Evolutionary conservation across 2,113 vertebrate genomes (phyloP).

Genomic region (Oceanites oceanicus): DNA sequence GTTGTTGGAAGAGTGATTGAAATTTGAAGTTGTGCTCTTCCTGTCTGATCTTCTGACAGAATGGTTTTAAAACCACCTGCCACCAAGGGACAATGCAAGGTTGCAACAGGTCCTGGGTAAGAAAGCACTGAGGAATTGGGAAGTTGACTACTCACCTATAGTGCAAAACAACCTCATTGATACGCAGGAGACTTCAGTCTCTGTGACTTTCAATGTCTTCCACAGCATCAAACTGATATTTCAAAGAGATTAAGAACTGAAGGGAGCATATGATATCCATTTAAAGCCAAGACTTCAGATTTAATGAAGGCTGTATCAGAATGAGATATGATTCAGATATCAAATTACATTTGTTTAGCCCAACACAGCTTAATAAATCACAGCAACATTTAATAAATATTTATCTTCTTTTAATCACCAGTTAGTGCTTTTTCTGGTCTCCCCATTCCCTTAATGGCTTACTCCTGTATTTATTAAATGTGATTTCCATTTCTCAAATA

Average conservation of each 20-base stretch:
- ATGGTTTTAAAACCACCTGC: not conserved
- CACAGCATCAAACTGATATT: constrained; percentile 73
- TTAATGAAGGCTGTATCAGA: constrained; percentile 74
- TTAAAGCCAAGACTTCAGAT: constrained; percentile 72
- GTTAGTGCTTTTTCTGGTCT: constrained; percentile 69
- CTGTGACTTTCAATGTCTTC: constrained; percentile 70
- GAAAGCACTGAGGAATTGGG: not conserved
- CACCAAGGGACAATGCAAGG: not conserved
- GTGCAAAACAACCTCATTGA: constrained; percentile 46
- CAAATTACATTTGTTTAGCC: constrained; percentile 78
- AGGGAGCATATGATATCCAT: constrained; percentile 71
- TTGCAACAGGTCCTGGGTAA: not conserved
- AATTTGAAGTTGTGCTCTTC: not conserved
- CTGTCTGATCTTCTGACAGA: not conserved
- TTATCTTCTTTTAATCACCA: constrained; percentile 78
- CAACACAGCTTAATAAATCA: constrained; percentile 77
- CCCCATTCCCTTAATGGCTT: constrained; percentile 66
- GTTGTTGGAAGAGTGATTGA: not conserved
- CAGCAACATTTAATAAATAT: constrained; percentile 77
- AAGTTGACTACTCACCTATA: not conserved
- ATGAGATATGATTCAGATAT: constrained; percentile 74
- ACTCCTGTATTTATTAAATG: constrained; percentile 72
- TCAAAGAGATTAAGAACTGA: constrained; percentile 77
- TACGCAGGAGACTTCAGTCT: constrained; percentile 56
- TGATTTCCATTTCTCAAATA: constrained; percentile 72